Evolutionary conservation across 1,140 invertebrate genomes (phyloP).

Genomic region (Hyposmocoma kahamanoa): DNA sequence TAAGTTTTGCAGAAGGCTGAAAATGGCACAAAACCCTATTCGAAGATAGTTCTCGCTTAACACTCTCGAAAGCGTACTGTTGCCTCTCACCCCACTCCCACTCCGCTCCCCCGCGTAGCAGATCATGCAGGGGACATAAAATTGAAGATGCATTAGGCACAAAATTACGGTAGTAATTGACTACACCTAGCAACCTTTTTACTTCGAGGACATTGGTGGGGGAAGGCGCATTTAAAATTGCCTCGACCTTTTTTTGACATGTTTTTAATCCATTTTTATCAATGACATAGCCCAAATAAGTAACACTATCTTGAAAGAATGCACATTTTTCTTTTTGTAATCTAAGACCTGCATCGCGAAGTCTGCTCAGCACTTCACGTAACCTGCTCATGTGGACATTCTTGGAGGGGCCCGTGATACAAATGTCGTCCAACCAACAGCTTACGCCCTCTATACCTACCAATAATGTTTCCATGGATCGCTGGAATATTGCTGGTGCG

Average conservation of each 20-base stretch:
- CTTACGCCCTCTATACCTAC: neutral
- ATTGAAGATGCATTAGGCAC: slow-evolving; percentile 18
- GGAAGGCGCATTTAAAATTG: slow-evolving; percentile 29
- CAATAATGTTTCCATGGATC: neutral
- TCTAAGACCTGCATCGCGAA: neutral
- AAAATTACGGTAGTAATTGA: slow-evolving; percentile 59
- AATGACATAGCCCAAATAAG: slow-evolving; percentile 35
- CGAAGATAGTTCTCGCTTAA: neutral
- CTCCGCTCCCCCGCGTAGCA: neutral
- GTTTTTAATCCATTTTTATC: slow-evolving; percentile 22
- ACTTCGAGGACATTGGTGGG: slow-evolving; percentile 31
- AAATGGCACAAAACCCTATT: neutral
- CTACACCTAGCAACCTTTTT: slow-evolving; percentile 40
- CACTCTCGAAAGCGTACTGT: neutral
- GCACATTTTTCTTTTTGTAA: slow-evolving; percentile 2
- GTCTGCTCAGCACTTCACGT: neutral
- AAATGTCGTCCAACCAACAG: neutral
- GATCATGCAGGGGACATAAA: slow-evolving; percentile 8
- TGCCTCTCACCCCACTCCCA: neutral
- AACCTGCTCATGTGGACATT: neutral
- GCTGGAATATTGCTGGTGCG: slow-evolving; percentile 2
- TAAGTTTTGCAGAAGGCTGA: neutral
- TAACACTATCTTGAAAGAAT: slow-evolving; percentile 2
- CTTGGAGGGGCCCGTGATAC: neutral
- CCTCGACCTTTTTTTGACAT: slow-evolving; percentile 27